A percentile compares a stretch with the other conserved stretches of the same genome.
phyloP scores from a whole-genome alignment of 2,888 invertebrate genomes.

The Alloplasta piceator region DNA sequence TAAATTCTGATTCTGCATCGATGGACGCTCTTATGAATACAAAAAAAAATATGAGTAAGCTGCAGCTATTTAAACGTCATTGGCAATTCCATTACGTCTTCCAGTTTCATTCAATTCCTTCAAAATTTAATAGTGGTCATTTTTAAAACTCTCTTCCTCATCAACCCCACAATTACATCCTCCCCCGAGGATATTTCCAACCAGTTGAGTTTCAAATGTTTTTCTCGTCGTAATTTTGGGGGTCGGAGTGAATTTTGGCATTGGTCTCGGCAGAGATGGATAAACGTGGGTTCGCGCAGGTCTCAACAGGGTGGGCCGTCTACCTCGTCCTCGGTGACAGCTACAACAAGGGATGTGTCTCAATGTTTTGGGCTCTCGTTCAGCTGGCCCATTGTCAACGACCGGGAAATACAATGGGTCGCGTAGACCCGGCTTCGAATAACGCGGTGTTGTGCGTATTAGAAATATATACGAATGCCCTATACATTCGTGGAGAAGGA shows the following conservation, averaged over 20 bases:
- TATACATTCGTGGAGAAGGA: constrained; percentile 42
- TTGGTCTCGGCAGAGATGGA: constrained; percentile 11
- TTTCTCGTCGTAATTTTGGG: constrained; percentile 78
- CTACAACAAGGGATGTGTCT: constrained; percentile 81
- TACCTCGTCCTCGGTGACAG: constrained; percentile 73
- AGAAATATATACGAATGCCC: constrained; percentile 57
- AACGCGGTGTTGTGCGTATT: constrained; percentile 73
- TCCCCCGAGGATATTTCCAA: no score
- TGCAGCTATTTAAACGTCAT: no score
- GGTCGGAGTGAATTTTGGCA: constrained; percentile 29
- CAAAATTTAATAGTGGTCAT: no score
- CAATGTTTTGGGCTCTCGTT: constrained; percentile 82
- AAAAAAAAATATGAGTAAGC: no score
- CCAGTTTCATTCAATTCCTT: no score
- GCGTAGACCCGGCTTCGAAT: constrained; percentile 73
- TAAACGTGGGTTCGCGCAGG: constrained; percentile 34
- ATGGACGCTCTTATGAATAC: no score
- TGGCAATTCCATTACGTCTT: no score
- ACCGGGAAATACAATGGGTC: constrained; percentile 76
- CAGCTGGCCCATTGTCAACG: constrained; percentile 81
- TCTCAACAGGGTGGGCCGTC: constrained; percentile 69
- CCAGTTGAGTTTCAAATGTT: constrained; percentile 75
- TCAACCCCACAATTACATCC: no score
- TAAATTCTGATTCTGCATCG: no score
- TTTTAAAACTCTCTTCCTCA: no score